A percentile compares a stretch with the other conserved stretches of the same genome.
These are phyloP conservation scores for Ophion obscuratus DNA, from an alignment of 2,888 invertebrate species.

Conservation along the genomic window DNA sequence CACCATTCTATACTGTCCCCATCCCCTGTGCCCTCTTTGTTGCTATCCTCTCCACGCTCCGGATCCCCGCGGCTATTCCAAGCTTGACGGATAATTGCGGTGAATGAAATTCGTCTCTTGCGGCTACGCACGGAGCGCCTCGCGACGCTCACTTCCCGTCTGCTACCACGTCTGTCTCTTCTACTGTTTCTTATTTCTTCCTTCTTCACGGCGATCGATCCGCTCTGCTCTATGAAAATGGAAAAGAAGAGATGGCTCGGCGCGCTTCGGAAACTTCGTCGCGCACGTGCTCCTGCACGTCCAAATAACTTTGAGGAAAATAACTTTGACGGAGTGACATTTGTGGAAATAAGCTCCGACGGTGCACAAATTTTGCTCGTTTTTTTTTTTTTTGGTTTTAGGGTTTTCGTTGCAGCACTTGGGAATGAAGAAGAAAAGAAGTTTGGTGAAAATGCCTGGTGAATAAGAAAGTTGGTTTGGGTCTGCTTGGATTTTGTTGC, in stretches of 20 bases:
- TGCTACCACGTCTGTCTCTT: constrained; percentile 4
- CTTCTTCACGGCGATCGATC: constrained; percentile 1
- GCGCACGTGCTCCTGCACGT: too few species aligned
- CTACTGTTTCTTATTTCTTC: constrained; percentile 20
- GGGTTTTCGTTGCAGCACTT: too few species aligned
- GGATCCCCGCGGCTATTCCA: constrained; percentile 20
- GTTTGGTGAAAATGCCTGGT: too few species aligned
- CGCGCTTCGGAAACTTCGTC: too few species aligned
- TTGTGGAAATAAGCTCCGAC: too few species aligned
- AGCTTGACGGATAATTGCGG: constrained; percentile 73
- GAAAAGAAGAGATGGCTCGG: too few species aligned
- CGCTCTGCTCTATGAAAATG: constrained; percentile 67
- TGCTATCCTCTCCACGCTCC: constrained; percentile 17
- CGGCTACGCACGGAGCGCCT: constrained; percentile 55
- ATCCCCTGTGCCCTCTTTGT: neutral
- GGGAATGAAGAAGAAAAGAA: too few species aligned
- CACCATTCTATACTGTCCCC: neutral
- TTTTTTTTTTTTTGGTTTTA: too few species aligned
- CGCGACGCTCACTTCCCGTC: constrained; percentile 51
- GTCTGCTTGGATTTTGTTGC: too few species aligned
- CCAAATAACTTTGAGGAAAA: neutral
- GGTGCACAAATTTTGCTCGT: too few species aligned
- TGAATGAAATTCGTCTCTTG: constrained; percentile 76
- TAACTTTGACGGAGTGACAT: neutral
- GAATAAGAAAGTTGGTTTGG: too few species aligned